Percentiles rank a stretch among this genome's conserved stretches.
Conservation (phyloP, 2,888 invertebrate species). For the Tiphia femorata region DNA sequence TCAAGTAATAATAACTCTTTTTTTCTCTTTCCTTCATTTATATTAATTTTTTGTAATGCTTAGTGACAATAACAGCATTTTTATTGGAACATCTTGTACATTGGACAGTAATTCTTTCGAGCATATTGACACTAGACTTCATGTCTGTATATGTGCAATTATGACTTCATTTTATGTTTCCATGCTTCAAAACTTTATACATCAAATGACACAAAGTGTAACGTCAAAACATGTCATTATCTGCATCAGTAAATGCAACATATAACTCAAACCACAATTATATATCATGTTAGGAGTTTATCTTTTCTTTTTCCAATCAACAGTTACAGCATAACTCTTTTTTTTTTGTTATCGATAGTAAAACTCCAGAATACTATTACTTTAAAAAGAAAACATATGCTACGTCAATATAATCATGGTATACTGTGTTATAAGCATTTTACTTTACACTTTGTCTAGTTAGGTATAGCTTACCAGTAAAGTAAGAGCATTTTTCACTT, state of each 20-base stretch:
- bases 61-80: slow-evolving; percentile 34
- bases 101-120: slow-evolving; percentile 45
- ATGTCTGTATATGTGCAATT: slow-evolving; percentile 28
- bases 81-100: slow-evolving; percentile 49
- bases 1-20: slow-evolving; percentile 46
- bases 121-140: slow-evolving; percentile 45
- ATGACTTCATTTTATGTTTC: slow-evolving; percentile 37
- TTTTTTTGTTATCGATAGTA: background rate
- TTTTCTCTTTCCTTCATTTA: slow-evolving; percentile 23
- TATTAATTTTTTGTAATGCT: slow-evolving; percentile 32
- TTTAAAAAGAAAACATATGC: background rate
- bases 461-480: slow-evolving; percentile 32
- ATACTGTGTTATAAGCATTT: slow-evolving; percentile 23
- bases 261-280: slow-evolving; percentile 10
- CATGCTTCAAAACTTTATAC: slow-evolving; percentile 34
- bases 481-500: slow-evolving; percentile 42
- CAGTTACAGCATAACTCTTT: too few species aligned
- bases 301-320: slow-evolving; percentile 1
- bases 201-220: slow-evolving; percentile 38
- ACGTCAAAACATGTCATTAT: slow-evolving; percentile 33
- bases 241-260: slow-evolving; percentile 8
- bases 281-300: background rate
- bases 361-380: background rate
- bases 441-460: slow-evolving; percentile 31
- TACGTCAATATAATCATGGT: background rate